Evolutionary conservation across 1,140 invertebrate genomes (phyloP), one percentile per base, ranked within the genome.

Genomic region (Brachionus angularis): DNA sequence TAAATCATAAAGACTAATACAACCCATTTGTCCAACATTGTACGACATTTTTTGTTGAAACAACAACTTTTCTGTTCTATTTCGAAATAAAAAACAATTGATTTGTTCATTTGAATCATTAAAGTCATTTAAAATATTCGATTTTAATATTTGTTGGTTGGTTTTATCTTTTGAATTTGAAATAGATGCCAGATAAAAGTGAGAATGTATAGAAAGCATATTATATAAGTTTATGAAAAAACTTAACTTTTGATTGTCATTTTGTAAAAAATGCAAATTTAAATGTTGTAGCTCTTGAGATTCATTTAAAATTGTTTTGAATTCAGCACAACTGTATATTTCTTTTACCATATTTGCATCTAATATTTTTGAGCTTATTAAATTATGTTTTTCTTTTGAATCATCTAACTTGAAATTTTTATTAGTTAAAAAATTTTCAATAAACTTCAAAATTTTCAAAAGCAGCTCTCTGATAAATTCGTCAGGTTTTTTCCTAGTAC

Each of bases 161-260:
- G 27, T 31, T n/a, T 27, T n/a, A n/a, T n/a, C n/a, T n/a, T n/a
- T n/a, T n/a, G n/a, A n/a, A n/a, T n/a, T n/a, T n/a, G n/a, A n/a
- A n/a, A 50, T 14, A 10, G 62, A 47, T 5, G 44, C 23, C 12
- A 67, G 14, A 31, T 47, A 47, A 47, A 67, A 27, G 27, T 67
- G 42, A n/a, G 62, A 42, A 31, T 80, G 79, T 10, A 81, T 74
- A 5, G 74, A 74, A 74, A 81, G 76, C 33, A 81, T 64, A 62
- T 79, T 80, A 34, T 75, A 75, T 12, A 80, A 72, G 73, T 81
- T 81, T 36, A 74, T 74, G 72, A 75, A 78, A 74, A 81, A 81
- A 64, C 78, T 78, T 14, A 75, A 61, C 31, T 74, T 76, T 34
- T 78, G 73, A 8, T 76, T 71, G 50, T 73, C 71, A 8, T 72